Evolutionary conservation across 2,113 vertebrate genomes (phyloP), one percentile per base, ranked within the genome.

Genomic region (Callospermophilus lateralis): DNA sequence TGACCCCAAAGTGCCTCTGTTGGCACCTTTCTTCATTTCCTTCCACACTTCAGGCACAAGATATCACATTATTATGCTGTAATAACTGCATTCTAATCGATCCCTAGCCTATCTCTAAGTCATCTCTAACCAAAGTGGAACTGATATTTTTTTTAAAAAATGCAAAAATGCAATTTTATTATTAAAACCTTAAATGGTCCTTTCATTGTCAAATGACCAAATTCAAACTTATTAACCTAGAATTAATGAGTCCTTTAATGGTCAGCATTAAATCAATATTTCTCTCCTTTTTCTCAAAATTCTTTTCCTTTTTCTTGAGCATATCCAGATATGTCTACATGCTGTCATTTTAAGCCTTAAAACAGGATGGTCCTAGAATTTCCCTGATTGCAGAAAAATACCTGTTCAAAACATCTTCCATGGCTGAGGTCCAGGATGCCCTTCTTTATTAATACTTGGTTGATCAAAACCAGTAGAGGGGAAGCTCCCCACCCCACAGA

Each of bases 381-480:
- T 70, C 2, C 17, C 42, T 65, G 16, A 70, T 17, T 45, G 0
- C 81, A 8, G 67, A 24, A 78, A 63, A 7, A 70, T 34, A 55
- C 1, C 4, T 6, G 34, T 72, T 89, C 32, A 80, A 37, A 65
- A 13, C 32, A 80, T 88, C 8, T n/a, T 88, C 28, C 24, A 72
- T 13, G 5, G 1, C 8, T 9, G 1, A 76, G 22, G 19, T 48
- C 28, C 45, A 34, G 0, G 1, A 19, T 79, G 22, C 8, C 34
- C 3, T 63, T 30, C 15, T 73, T 6, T 9, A 4, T 26, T 8
- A 42, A 79, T 13, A 26, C 12, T 42, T 85, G 16, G 28, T 8
- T 72, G 19, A 19, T 63, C n/a, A 45, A 28, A 3, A 13, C 1
- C 32, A 51, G 13, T 9, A 48, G 22, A 48, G 17, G 17, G 68